Percentiles rank a stretch among this genome's conserved stretches.
phyloP scores from a whole-genome alignment of 2,797 vertebrate species.

The Passerculus sandwichensis region DNA sequence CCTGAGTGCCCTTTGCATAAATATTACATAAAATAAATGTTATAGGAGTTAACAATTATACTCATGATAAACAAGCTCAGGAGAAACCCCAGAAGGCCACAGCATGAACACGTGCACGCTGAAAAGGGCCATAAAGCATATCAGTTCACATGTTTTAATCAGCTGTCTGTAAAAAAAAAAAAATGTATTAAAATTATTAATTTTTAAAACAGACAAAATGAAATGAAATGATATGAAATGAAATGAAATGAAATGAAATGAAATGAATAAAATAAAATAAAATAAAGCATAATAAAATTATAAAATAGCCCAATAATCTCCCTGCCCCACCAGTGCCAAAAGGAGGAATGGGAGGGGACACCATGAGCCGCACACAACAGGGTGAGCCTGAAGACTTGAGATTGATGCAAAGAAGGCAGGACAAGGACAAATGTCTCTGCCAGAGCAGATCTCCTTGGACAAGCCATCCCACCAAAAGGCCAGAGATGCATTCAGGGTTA shows the following conservation, averaged over 20 bases:
- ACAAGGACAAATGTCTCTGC: background rate
- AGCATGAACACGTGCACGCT: rapidly evolving
- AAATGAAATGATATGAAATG: background rate
- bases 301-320: background rate
- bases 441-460: background rate
- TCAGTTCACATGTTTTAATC: background rate
- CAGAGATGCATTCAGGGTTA: background rate
- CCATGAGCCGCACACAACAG: background rate
- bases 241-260: background rate
- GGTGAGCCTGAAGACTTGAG: background rate
- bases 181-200: background rate
- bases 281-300: background rate
- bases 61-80: background rate
- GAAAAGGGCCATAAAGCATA: background rate
- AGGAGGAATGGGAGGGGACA: background rate
- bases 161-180: background rate
- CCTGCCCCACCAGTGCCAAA: background rate
- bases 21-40: background rate
- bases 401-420: background rate
- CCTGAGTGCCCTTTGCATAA: background rate
- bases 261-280: background rate
- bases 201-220: background rate
- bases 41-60: background rate
- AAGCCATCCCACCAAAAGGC: background rate
- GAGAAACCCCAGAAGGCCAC: background rate